Base-by-base conservation (phyloP, 2,797 vertebrate species). In the Melanotaenia trifasciata region DNA sequence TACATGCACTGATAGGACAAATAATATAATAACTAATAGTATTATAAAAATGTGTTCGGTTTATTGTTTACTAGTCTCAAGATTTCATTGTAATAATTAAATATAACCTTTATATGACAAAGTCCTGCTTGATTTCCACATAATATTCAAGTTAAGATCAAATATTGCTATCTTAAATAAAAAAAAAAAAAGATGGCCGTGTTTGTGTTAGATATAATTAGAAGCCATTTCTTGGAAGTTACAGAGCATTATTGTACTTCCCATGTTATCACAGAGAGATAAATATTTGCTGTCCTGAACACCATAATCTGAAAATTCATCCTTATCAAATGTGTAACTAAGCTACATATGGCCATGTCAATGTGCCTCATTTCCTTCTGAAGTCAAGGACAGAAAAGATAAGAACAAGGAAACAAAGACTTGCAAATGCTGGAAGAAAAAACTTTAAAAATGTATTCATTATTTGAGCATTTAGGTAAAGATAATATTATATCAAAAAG, bases 211-310 rank as follows among this genome's bases (percentile, higher is more conserved):
- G 36, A 63, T 63, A 60, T 28, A 57, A 28, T 76, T 45, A 38
- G 24, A 54, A 60, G 57, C 61, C 35, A 73, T 86, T 84, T 70
- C 65, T 72, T 33, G 30, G 62, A 80, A 64, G 72, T 70, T 72
- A 75, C 11, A n/a, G 8, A 40, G 70, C n/a, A 67, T 64, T 67
- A 78, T 76, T 84, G 77, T 67, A 74, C 80, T 69, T 81, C 76
- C 40, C 65, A 87, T 33, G 18, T 90, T 70, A 78, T 68, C 68
- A 77, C 26, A 50, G 53, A 74, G 56, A 80, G 65, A 81, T 81
- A 87, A 84, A 90, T 86, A 88, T 91, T 91, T 89, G 80, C 87
- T 81, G 64, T 78, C 79, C 80, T 62, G 72, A 66, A 75, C 58
- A 67, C 67, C 70, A 67, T 35, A 80, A 79, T 73, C 74, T 81